A percentile compares a stretch with the other conserved stretches of the same genome.
phyloP scores from a whole-genome alignment of 2,797 vertebrate genomes.

The Pipistrellus kuhlii region DNA sequence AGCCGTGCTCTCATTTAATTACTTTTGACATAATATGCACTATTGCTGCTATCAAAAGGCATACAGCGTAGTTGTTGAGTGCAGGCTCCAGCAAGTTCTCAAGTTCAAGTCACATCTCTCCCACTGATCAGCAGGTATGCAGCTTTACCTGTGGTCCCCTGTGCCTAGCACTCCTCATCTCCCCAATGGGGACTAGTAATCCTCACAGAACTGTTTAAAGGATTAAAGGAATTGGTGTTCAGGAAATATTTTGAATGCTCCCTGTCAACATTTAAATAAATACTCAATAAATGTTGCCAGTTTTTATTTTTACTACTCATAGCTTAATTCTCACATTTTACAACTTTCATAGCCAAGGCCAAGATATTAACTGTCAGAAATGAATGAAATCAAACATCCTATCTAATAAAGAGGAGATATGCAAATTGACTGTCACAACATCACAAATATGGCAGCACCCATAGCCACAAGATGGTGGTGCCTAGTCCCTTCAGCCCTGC shows the following conservation, averaged over 20 bases:
- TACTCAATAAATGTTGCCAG: not conserved
- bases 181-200: not conserved
- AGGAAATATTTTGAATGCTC: not conserved
- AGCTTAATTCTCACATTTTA: constrained; percentile 25
- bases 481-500: no score
- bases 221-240: not conserved
- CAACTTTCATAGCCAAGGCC: not conserved
- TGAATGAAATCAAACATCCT: not conserved
- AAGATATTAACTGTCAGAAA: not conserved
- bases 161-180: not conserved
- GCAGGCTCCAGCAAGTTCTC: not conserved
- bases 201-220: not conserved
- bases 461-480: no score
- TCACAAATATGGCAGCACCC: no score
- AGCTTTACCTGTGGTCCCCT: not conserved
- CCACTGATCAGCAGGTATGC: not conserved
- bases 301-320: not conserved
- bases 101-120: not conserved
- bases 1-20: not conserved
- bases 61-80: no score
- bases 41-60: rapidly evolving
- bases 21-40: not conserved
- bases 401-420: no score
- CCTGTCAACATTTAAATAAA: not conserved
- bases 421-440: no score